Evolutionary conservation across 2,888 invertebrate genomes (phyloP).

Genomic region (Drosophila sordidula): DNA sequence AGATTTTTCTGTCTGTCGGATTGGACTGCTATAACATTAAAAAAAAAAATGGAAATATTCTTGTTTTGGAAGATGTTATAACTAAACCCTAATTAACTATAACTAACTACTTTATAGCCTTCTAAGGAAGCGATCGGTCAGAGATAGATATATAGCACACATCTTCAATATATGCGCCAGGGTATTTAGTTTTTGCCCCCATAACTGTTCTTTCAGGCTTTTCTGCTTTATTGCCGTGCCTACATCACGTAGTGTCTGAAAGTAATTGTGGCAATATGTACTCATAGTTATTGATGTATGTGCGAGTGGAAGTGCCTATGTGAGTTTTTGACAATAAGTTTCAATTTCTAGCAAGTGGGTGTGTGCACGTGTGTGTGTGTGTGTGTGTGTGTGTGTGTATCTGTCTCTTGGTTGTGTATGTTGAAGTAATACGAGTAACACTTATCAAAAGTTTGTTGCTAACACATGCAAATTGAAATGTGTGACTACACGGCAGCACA

Average conservation of each 20-base stretch:
- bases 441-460: constrained; percentile 79
- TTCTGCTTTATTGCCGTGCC: constrained; percentile 7
- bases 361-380: constrained; percentile 6
- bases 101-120: no score
- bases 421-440: constrained; percentile 74
- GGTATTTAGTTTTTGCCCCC: background rate
- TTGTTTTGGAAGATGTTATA: no score
- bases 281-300: constrained; percentile 53
- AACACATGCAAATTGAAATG: constrained; percentile 82
- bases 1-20: no score
- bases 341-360: constrained; percentile 55
- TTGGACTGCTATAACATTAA: no score
- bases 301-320: constrained; percentile 24
- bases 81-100: no score
- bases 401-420: constrained; percentile 30
- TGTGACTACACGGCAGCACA: constrained; percentile 52
- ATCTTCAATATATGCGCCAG: background rate
- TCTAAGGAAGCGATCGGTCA: no score
- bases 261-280: constrained; percentile 62
- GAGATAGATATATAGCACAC: no score
- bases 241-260: constrained; percentile 47
- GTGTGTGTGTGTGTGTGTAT: constrained; percentile 15
- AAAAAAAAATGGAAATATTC: no score
- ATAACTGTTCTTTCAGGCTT: background rate
- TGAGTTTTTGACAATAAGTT: constrained; percentile 75